These are phyloP conservation scores for Propithecus coquereli DNA, from an alignment of 2,113 vertebrate genomes.

Conservation along the genomic window DNA sequence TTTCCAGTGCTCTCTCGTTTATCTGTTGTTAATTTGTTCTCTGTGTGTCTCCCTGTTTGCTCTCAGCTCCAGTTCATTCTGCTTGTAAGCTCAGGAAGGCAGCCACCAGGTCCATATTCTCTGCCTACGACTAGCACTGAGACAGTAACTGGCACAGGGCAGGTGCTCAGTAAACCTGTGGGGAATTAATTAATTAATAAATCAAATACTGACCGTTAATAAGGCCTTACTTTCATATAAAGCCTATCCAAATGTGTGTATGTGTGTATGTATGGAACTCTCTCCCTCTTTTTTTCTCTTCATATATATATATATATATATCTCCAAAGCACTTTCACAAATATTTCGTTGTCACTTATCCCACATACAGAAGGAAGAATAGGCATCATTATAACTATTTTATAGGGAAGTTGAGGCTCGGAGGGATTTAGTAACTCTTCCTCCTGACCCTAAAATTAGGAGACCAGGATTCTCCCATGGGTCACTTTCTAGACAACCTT, in stretches of 20 bases:
- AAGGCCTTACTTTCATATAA: neutral
- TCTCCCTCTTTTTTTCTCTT: neutral
- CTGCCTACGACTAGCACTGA: neutral
- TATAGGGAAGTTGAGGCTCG: neutral
- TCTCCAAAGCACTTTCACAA: neutral
- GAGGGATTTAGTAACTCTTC: neutral
- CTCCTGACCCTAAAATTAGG: neutral
- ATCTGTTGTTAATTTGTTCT: neutral
- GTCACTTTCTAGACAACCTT: neutral
- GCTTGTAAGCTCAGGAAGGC: neutral
- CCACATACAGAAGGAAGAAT: neutral
- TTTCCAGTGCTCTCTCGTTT: fast-evolving
- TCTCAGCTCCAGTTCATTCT: neutral
- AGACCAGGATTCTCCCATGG: neutral
- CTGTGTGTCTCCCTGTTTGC: neutral
- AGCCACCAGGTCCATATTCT: neutral
- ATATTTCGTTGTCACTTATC: neutral
- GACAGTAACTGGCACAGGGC: no score
- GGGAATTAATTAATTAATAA: neutral
- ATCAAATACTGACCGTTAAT: neutral
- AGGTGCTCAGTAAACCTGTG: neutral
- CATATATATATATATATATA: neutral
- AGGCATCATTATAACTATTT: neutral
- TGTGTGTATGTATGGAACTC: neutral
- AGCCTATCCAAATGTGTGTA: neutral